A percentile compares a stretch with the other conserved stretches of the same genome.
These are phyloP conservation scores for Limanda limanda DNA, from an alignment of 2,113 vertebrate species.

Conservation along the genomic window DNA sequence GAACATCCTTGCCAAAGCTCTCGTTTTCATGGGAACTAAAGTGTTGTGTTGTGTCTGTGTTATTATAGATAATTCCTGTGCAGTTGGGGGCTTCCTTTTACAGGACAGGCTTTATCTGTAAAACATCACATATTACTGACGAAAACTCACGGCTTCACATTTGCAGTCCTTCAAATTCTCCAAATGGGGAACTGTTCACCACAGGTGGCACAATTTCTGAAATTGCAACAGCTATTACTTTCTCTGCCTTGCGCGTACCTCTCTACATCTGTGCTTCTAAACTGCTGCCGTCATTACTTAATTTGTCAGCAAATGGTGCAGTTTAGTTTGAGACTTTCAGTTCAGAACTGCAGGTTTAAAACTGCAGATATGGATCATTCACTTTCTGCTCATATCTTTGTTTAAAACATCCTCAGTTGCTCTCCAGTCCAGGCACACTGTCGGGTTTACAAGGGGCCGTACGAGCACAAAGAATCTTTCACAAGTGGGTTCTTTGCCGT, in stretches of 20 bases:
- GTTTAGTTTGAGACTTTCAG: not conserved
- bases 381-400: not conserved
- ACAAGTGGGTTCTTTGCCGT: conserved; percentile 4
- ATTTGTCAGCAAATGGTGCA: not conserved
- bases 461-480: not conserved
- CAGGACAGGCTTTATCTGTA: conserved; percentile 9
- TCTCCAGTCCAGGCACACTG: not conserved
- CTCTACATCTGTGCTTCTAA: not conserved
- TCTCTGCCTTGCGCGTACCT: not conserved
- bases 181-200: not conserved
- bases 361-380: not conserved
- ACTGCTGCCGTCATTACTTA: not conserved
- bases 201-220: not conserved
- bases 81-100: conserved; percentile 25
- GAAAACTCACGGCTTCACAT: conserved; percentile 6
- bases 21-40: conserved; percentile 14
- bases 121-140: conserved; percentile 23
- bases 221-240: not conserved
- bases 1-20: conserved; percentile 5
- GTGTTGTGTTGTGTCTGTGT: conserved; percentile 43
- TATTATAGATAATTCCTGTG: conserved; percentile 32
- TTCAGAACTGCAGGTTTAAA: not conserved
- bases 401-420: not conserved
- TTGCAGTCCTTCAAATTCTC: conserved; percentile 1
- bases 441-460: not conserved